Evolutionary conservation across 2,113 vertebrate genomes (phyloP), one percentile per base, ranked within the genome.

Genomic region (Neofelis nebulosa): DNA sequence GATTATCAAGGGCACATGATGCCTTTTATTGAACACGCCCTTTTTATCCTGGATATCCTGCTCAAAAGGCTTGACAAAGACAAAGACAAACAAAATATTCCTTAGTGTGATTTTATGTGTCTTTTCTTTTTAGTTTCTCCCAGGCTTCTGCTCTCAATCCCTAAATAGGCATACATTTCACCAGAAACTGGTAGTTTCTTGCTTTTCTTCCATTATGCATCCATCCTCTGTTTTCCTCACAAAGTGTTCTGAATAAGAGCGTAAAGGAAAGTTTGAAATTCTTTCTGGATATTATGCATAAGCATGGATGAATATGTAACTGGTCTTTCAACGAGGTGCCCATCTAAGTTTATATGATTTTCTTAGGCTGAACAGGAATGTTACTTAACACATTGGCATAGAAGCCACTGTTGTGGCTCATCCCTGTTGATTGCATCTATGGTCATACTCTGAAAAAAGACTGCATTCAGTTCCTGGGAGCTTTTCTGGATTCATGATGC

Each of bases 391-490:
- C 61, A 29, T 27, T 66, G 79, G 71, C 11, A 65, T 19, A 73
- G 45, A 50, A 93, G 73, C 19, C n/a, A 74, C 19, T 90, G 2
- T 89, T 38, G 38, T 38, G 38, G 38, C 52, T 95, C 19, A 89
- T 73, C 27, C 25, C 69, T 76, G 36, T 68, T 89, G 91, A 95
- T 79, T 97, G 27, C 18, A 45, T 78, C 91, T 94, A 29, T 31
- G 18, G 80, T 50, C 87, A 57, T 55, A 88, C 55, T 96, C 96
- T 94, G 68, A 68, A 92, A 94, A 94, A 94, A 96, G n/a, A 84
- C 36, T 85, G 23, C 21, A 96, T 94, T 97, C 65, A 90, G 36
- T 71, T 94, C 68, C 61, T 94, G 66, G 61, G 36, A 95, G 71
- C 50, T 95, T 93, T 92, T 95, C 81, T 88, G 88, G 88, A 95